A percentile compares a stretch with the other conserved stretches of the same genome.
Conservation (phyloP, 2,113 vertebrate species). For the human (Homo sapiens) region DNA sequence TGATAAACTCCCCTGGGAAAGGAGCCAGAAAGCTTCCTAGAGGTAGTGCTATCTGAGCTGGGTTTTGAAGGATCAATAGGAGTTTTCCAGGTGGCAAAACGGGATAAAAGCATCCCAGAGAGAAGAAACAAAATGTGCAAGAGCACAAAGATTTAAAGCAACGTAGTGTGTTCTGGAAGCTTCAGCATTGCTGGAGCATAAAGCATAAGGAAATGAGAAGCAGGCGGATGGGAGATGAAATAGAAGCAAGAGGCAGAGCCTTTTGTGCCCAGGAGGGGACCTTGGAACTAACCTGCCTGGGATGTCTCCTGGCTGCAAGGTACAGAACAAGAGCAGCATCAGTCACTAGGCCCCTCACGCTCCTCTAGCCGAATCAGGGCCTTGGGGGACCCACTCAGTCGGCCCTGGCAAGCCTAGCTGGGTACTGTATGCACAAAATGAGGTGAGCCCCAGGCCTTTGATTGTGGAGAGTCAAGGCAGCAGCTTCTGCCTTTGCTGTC, state of each 20-base stretch:
- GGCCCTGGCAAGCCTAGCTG: not conserved
- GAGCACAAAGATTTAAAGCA: not conserved
- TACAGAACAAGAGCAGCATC: not conserved
- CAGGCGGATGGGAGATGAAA: not conserved
- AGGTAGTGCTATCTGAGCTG: not conserved
- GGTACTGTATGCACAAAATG: not conserved
- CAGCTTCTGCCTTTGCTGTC: not conserved
- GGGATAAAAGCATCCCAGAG: not conserved
- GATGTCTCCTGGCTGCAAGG: not conserved
- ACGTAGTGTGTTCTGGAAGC: not conserved
- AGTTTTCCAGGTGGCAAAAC: not conserved
- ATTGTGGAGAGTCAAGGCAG: not conserved
- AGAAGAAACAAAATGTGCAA: not conserved
- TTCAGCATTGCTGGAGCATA: not conserved
- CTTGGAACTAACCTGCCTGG: not conserved
- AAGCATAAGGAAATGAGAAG: not conserved
- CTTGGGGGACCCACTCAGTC: accelerated
- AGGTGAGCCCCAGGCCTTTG: too few species aligned
- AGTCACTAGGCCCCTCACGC: accelerated
- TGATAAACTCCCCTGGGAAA: not conserved
- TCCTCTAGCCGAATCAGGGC: not conserved
- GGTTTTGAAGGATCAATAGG: conserved; percentile 29
- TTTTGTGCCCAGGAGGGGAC: not conserved
- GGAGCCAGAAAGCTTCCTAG: not conserved
- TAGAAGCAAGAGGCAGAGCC: not conserved